Evolutionary conservation across 53 echinoderm and acorn worm species (phyloP), one percentile per base, ranked within the genome.

Genomic region (Patiria pectinifera): DNA sequence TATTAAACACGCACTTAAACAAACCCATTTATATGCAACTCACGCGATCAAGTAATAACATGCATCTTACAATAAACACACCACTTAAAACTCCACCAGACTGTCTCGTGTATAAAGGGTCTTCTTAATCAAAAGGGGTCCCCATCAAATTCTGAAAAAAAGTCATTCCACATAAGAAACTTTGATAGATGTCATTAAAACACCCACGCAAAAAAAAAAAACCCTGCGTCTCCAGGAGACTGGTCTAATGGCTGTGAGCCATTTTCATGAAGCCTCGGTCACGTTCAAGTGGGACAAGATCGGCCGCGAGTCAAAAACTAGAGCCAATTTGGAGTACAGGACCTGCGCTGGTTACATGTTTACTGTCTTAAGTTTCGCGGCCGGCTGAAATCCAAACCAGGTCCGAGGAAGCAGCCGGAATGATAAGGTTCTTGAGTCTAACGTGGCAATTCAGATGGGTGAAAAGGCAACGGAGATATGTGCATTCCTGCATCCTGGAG

Each of bases 291-390:
- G 81, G 80, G 66, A 72, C 49, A 45, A 62, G 88, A 77, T 66
- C 45, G 15, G 63, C 21, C 88, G 78, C 2, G 58, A 88, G 66
- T 76, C 35, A 35, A 43, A 44, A 77, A 60, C 44, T 21, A 46
- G 43, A 80, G 90, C 90, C 9, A 70, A 66, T 44, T 80, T 90
- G 63, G 48, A 80, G 90, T 24, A 62, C 76, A 66, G 66, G 89
- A 60, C 89, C 78, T 19, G 62, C 47, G 66, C 62, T 90, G 18
- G 90, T 80, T 90, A 90, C 90, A 90, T 90, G 88, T 88, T 88
- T 88, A 90, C 90, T 80, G 90, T 80, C 90, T 90, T 90, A 80
- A 21, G 90, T 90, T 90, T 90, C 90, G 81, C 90, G 49, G 66
- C n/a, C 48, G 45, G 69, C 14, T 90, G 90, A 90, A 90, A 90